Evolutionary conservation across 1,140 invertebrate species (phyloP).

Genomic region (Drosophila baimaii): DNA sequence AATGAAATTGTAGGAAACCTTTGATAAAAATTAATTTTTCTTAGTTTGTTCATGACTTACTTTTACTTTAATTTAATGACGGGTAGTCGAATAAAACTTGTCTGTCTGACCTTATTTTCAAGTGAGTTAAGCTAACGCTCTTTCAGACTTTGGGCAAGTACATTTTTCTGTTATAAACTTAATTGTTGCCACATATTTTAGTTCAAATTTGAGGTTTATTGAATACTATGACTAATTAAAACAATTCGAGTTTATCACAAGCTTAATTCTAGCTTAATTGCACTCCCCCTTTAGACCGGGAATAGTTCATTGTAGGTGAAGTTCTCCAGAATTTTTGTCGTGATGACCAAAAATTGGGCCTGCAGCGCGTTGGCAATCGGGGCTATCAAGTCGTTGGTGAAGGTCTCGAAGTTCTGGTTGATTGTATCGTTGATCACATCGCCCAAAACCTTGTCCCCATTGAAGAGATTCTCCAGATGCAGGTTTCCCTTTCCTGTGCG

Average conservation of each 20-base stretch:
- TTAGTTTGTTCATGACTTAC: no score
- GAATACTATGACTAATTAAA: constrained; percentile 57
- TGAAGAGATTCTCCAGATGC: constrained; percentile 87
- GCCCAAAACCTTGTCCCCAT: constrained; percentile 86
- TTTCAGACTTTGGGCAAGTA: background rate
- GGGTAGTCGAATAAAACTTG: no score
- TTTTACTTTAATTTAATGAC: no score
- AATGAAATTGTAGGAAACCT: no score
- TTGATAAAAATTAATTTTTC: no score
- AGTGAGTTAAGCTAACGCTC: background rate
- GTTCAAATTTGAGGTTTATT: constrained; percentile 37
- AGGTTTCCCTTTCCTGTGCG: constrained; percentile 86
- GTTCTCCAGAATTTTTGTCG: constrained; percentile 85
- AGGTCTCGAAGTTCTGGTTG: constrained; percentile 87
- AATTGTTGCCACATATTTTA: background rate
- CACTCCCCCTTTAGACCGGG: constrained; percentile 79
- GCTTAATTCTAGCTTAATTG: constrained; percentile 56
- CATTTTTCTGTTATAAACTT: background rate
- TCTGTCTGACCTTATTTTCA: background rate
- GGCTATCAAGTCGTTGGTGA: constrained; percentile 86
- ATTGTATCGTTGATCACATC: constrained; percentile 87
- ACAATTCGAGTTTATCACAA: constrained; percentile 74
- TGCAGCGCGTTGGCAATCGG: constrained; percentile 86
- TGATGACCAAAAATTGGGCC: constrained; percentile 85
- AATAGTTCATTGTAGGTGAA: constrained; percentile 87